Evolutionary conservation across 2,888 invertebrate species (phyloP).

Genomic region (Dinocampus coccinellae): DNA sequence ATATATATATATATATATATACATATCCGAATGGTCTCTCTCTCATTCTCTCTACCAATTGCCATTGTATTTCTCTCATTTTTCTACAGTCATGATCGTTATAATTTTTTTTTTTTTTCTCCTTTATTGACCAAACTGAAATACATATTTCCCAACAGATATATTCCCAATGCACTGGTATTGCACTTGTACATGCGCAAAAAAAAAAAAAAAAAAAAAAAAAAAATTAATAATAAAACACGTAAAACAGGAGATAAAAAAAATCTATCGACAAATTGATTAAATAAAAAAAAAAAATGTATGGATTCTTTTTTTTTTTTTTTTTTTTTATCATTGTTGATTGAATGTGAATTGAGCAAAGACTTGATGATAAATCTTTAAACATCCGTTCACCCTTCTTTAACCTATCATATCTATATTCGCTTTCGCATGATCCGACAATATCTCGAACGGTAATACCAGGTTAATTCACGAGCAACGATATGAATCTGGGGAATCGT

Average conservation of each 20-base stretch:
- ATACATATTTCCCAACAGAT: slow-evolving; percentile 3
- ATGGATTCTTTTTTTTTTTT: too few relatives aligned
- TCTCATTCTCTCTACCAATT: neutral
- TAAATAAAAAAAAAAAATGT: too few relatives aligned
- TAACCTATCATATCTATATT: neutral
- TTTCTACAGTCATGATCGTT: neutral
- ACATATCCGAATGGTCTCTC: neutral
- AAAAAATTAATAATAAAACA: too few relatives aligned
- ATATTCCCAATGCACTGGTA: too few relatives aligned
- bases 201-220: neutral
- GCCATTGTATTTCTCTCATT: neutral
- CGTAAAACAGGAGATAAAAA: neutral
- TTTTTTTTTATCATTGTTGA: neutral
- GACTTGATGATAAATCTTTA: neutral
- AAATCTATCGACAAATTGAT: neutral
- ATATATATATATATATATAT: neutral
- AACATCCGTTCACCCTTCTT: neutral
- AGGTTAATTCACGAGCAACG: slow-evolving; percentile 31
- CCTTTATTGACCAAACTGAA: neutral
- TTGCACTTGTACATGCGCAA: too few relatives aligned
- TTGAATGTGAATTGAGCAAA: neutral
- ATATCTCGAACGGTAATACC: slow-evolving; percentile 1
- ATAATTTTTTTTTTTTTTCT: neutral
- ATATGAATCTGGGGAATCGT: slow-evolving; percentile 38
- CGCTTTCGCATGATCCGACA: neutral